Evolutionary conservation across 2,888 invertebrate species (phyloP), one percentile per base, ranked within the genome.

Genomic region (Calliphora vomitoria): DNA sequence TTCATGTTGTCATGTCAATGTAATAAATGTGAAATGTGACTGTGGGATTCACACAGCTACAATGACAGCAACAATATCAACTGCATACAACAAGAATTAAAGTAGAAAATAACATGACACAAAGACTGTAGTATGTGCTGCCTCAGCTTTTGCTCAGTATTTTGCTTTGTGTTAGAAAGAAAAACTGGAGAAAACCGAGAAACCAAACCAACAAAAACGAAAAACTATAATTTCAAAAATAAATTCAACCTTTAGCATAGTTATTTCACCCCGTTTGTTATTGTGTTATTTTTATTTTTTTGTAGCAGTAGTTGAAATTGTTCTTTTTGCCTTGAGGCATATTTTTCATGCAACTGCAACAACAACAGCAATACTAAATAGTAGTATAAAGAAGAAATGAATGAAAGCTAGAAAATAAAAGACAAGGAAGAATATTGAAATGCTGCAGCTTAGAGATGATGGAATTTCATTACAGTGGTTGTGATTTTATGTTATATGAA

Each of bases 211-310:
- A 50, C n/a, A 20, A 25, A 44, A 15, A 11, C n/a, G n/a, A 72
- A 18, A 66, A 58, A 81, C 58, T 50, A 47, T 68, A 72, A 64
- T 82, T 78, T 58, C 6, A 60, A 18, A 68, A 66, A 75, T 50
- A 80, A 86, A 76, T 72, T 50, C 60, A 83, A 87, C 80, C 86
- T 87, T 83, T 84, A 72, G 41, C 80, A 87, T 53, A 80, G 80
- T 83, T 80, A 80, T 58, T 87, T 86, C 83, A 86, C 64, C 83
- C 58, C 82, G 50, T 55, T 75, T 78, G 20, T 68, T 41, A 66
- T 38, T 78, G 71, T 38, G 4, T 44, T 35, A 13, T 13, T 13
- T 4, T 10, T 8, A 20, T 71, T 15, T 6, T 76, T 41, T 18
- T 18, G 44, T 35, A 64, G 44, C 31, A 41, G 15, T 20, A 71